Conservation (phyloP, 2,888 invertebrate genomes). For the Amphipyra berbera region DNA sequence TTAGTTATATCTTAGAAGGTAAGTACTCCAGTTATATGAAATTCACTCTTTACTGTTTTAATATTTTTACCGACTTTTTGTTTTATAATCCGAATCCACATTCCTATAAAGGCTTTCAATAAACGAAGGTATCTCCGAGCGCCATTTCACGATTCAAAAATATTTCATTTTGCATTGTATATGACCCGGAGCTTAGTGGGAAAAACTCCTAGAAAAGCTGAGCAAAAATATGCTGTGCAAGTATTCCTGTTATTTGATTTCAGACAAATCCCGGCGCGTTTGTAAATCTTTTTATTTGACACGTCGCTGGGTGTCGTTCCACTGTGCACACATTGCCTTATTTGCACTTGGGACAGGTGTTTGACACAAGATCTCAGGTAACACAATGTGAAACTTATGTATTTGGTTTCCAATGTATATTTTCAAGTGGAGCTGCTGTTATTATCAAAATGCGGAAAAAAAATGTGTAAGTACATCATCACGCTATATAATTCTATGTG, state of each 20-base stretch:
- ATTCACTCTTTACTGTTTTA: no score
- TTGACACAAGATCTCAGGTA: slow-evolving; percentile 33
- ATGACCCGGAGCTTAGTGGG: neutral
- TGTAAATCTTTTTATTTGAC: slow-evolving; percentile 68
- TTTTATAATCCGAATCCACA: no score
- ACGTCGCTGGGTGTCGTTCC: slow-evolving; percentile 47
- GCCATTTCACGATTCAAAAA: neutral
- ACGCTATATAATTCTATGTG: no score
- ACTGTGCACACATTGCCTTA: slow-evolving; percentile 48
- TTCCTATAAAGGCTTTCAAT: no score
- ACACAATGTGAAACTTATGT: slow-evolving; percentile 9
- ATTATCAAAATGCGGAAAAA: no score
- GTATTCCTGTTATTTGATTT: slow-evolving; percentile 54
- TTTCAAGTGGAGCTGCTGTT: neutral
- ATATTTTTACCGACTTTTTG: no score
- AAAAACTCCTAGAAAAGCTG: slow-evolving; percentile 17
- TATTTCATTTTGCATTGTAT: slow-evolving; percentile 1
- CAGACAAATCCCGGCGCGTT: slow-evolving; percentile 50
- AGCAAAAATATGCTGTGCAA: slow-evolving; percentile 36
- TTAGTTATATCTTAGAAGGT: neutral
- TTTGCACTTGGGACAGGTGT: slow-evolving; percentile 50
- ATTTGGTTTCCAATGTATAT: slow-evolving; percentile 6
- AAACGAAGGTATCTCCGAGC: neutral
- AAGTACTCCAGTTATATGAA: no score
- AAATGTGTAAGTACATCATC: no score